Conservation (phyloP, 2,113 vertebrate species). For the Nothobranchius kuhntae region DNA sequence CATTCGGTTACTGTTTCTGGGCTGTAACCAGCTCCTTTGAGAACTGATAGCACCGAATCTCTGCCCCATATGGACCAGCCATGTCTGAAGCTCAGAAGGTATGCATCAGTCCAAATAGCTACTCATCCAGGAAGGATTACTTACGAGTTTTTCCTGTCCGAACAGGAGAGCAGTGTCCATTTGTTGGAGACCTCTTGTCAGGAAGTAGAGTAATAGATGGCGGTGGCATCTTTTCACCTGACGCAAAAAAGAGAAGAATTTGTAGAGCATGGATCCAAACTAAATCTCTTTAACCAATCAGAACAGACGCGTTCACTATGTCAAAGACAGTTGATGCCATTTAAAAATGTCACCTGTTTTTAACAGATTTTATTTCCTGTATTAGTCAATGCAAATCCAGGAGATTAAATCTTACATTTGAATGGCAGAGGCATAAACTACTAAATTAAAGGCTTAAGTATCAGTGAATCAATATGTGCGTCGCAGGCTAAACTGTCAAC, state of each 20-base stretch:
- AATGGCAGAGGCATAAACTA: background rate
- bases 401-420: background rate
- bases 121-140: slow-evolving; percentile 34
- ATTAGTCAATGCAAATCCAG: background rate
- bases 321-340: too few relatives aligned
- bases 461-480: slow-evolving; percentile 27
- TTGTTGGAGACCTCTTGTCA: slow-evolving; percentile 73
- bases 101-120: slow-evolving; percentile 3
- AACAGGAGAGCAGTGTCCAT: slow-evolving; percentile 69
- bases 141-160: slow-evolving; percentile 71
- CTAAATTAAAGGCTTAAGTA: slow-evolving; percentile 15
- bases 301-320: too few relatives aligned
- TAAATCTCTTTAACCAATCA: too few relatives aligned
- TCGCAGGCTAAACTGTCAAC: slow-evolving; percentile 11
- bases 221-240: slow-evolving; percentile 70
- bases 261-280: too few relatives aligned
- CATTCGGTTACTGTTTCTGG: slow-evolving; percentile 21
- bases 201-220: slow-evolving; percentile 64
- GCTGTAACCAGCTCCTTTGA: background rate
- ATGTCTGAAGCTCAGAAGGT: slow-evolving; percentile 4
- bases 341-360: too few relatives aligned
- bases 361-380: too few relatives aligned
- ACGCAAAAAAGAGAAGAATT: background rate
- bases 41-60: slow-evolving; percentile 16
- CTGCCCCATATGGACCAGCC: background rate